Base-by-base conservation (phyloP, 1,140 invertebrate genomes). In the Sitophilus oryzae region DNA sequence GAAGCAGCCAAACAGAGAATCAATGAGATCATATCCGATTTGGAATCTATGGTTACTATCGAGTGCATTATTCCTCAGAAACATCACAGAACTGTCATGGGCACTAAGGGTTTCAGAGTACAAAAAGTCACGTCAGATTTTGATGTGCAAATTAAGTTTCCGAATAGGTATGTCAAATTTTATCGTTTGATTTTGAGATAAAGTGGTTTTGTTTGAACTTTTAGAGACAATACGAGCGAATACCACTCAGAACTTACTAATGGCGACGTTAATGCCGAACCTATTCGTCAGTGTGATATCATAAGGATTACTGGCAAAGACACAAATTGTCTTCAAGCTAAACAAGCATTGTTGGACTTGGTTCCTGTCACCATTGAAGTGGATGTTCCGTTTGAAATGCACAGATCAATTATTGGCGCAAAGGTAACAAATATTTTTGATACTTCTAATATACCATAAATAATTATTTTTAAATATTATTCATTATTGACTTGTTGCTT, bases 71-170 rank as follows among this genome's bases (percentile, higher is more conserved):
- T 96, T 67, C 81, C 89, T 1, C 88, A 91, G 72, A 80, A 81
- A 56, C 83, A 91, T 74, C 91, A 96, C 73, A 81, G 92, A 44
- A 87, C 84, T 6, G 84, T 96, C 0, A 91, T 95, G 86, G 91
- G 91, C 3, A 76, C 83, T 5, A 84, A 86, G 59, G 90, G 89
- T 36, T 78, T 77, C 44, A 91, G 92, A 68, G 88, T 94, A 16
- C 88, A 93, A 73, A 81, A 78, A 44, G 88, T 94, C 52, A 86
- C 85, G 6, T 79, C 80, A 0, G 83, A 92, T 54, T 85, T 76
- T 71, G 87, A 93, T 72, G 93, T 96, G 0, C 87, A 92, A 71
- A 92, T 96, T 61, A 94, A 94, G 72, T 93, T 96, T 72, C 93
- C 93, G 16, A 91, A 93, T 65, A 80, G 44, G 44, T 46, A 14